Percentiles rank a stretch among this genome's conserved stretches.
Evolutionary conservation across 2,113 vertebrate genomes (phyloP).

Genomic region (Barnardius zonarius): DNA sequence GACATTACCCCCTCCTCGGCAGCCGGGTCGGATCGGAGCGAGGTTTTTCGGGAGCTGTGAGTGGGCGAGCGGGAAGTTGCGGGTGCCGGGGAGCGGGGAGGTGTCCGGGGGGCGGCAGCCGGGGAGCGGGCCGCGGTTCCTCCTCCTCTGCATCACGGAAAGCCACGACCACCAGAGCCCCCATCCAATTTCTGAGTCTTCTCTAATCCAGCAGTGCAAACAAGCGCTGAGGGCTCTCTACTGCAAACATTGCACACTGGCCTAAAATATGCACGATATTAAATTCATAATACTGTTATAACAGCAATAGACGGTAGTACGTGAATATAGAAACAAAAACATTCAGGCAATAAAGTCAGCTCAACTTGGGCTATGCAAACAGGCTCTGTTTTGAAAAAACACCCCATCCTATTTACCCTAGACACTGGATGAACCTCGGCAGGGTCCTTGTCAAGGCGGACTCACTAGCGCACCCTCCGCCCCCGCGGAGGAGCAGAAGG

Average conservation of each 20-base stretch:
- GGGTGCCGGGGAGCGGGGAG: background rate
- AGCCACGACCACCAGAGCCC: slow-evolving; percentile 4
- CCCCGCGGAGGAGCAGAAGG: background rate
- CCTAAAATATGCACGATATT: slow-evolving; percentile 50
- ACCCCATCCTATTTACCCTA: background rate
- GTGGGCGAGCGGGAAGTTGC: background rate
- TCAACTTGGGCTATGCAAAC: slow-evolving; percentile 46
- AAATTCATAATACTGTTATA: slow-evolving; percentile 20
- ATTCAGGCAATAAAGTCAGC: slow-evolving; percentile 18
- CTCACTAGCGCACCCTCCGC: background rate
- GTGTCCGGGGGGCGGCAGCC: background rate
- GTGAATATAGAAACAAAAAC: slow-evolving; percentile 39
- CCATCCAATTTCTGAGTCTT: slow-evolving; percentile 37
- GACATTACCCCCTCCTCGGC: slow-evolving; percentile 32
- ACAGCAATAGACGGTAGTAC: slow-evolving; percentile 7
- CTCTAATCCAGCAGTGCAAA: slow-evolving; percentile 50
- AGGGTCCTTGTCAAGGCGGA: background rate
- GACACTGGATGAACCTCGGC: background rate
- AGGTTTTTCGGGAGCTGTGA: background rate
- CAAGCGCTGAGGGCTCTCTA: slow-evolving; percentile 16
- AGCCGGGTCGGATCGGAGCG: background rate
- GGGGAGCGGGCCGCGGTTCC: background rate
- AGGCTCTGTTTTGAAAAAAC: slow-evolving; percentile 1
- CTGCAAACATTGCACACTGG: slow-evolving; percentile 22
- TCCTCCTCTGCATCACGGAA: background rate